Evolutionary conservation across 2,797 vertebrate genomes (phyloP).

Genomic region (Podarcis siculus): DNA sequence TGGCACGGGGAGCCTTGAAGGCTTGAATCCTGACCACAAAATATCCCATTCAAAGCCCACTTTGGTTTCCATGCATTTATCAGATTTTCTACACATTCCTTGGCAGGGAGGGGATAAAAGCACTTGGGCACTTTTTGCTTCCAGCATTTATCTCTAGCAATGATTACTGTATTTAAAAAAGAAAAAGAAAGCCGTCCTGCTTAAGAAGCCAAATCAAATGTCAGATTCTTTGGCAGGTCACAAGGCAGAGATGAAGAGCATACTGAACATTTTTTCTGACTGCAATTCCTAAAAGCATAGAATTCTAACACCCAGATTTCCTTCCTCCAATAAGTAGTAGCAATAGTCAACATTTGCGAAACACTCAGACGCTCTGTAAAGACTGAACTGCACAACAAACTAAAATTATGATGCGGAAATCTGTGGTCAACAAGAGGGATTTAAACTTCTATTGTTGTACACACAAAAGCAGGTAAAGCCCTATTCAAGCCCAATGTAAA

Average conservation of each 20-base stretch:
- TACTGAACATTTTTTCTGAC: neutral
- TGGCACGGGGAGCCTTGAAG: neutral
- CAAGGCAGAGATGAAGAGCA: neutral
- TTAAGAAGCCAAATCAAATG: neutral
- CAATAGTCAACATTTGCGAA: neutral
- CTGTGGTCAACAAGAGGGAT: neutral
- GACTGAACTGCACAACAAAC: neutral
- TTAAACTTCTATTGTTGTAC: neutral
- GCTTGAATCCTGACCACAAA: neutral
- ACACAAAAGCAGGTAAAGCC: neutral
- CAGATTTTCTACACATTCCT: neutral
- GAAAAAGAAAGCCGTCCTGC: neutral
- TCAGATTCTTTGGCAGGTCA: neutral
- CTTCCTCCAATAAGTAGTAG: neutral
- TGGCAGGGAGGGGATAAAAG: neutral
- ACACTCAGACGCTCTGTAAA: neutral
- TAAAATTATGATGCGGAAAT: neutral
- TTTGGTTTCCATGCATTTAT: neutral
- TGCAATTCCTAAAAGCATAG: neutral
- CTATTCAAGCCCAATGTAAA: slow-evolving; percentile 47
- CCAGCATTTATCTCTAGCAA: neutral
- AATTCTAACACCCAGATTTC: neutral
- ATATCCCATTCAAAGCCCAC: neutral
- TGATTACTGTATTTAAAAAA: neutral
- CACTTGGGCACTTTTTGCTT: neutral